A percentile compares a stretch with the other conserved stretches of the same genome.
Conservation (phyloP, 2,113 vertebrate genomes). For the Lucifuga dentata region DNA sequence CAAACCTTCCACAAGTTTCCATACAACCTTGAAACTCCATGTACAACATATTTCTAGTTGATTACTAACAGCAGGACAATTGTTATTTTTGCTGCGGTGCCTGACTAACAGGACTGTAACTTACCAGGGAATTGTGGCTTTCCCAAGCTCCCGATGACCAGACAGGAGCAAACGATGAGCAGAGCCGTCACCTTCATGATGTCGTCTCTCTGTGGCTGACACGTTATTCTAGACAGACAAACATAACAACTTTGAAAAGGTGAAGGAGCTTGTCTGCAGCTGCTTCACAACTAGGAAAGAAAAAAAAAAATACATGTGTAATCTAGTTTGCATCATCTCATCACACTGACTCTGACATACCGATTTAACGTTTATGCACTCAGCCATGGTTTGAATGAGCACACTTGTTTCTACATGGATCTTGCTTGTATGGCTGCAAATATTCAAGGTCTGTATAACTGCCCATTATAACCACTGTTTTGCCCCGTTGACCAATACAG, state of each 20-base stretch:
- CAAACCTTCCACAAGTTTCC: background rate
- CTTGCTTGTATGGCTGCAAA: background rate
- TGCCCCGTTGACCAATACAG: background rate
- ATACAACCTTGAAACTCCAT: background rate
- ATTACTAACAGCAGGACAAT: background rate
- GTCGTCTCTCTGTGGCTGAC: slow-evolving; percentile 37
- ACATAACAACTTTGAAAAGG: slow-evolving; percentile 45
- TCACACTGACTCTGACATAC: slow-evolving; percentile 13
- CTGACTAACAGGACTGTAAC: slow-evolving; percentile 19
- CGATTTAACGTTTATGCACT: slow-evolving; percentile 38
- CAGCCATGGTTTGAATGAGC: background rate
- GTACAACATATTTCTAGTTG: background rate
- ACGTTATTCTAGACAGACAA: slow-evolving; percentile 15
- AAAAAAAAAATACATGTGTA: background rate
- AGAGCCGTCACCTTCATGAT: slow-evolving; percentile 71
- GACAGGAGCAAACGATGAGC: slow-evolving; percentile 59
- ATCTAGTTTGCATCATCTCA: slow-evolving; percentile 42
- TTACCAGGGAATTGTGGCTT: slow-evolving; percentile 79
- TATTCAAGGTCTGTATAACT: background rate
- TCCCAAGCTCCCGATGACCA: slow-evolving; percentile 43
- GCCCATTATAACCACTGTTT: background rate
- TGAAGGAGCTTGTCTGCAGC: slow-evolving; percentile 17
- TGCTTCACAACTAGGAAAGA: slow-evolving; percentile 41
- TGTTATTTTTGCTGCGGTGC: background rate
- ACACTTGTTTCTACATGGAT: slow-evolving; percentile 6